These are phyloP conservation scores for Hirundichthys speculiger DNA, from an alignment of 2,113 vertebrate genomes.

Conservation along the genomic window DNA sequence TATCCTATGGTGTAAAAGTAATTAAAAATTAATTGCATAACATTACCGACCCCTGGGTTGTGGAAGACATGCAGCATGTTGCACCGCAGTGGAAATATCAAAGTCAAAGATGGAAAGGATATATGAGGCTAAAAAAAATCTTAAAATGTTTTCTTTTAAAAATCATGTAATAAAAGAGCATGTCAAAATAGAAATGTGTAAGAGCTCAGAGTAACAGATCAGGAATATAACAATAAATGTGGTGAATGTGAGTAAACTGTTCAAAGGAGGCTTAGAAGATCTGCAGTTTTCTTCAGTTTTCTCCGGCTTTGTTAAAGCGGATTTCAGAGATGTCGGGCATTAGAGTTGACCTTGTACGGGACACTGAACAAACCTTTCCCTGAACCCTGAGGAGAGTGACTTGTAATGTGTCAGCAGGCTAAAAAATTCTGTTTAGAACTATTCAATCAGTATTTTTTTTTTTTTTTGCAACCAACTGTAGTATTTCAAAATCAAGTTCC, in stretches of 20 bases:
- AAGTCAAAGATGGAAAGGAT: neutral
- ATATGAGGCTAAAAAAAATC: neutral
- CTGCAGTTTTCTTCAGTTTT: neutral
- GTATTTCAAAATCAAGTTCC: neutral
- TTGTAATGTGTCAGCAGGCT: constrained; percentile 2
- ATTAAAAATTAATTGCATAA: too few relatives aligned
- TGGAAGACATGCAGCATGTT: too few relatives aligned
- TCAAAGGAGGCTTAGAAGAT: neutral
- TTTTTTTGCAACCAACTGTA: too few relatives aligned
- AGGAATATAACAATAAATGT: too few relatives aligned
- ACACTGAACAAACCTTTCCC: too few relatives aligned
- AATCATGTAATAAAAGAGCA: neutral
- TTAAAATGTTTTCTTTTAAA: neutral
- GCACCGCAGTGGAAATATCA: too few relatives aligned
- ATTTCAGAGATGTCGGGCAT: too few relatives aligned
- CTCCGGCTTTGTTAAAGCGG: neutral
- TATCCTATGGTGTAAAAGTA: too few relatives aligned
- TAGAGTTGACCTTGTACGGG: too few relatives aligned
- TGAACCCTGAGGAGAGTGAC: neutral
- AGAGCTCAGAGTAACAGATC: too few relatives aligned
- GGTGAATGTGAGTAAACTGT: neutral
- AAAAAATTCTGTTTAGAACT: neutral
- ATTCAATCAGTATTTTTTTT: neutral
- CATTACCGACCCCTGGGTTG: too few relatives aligned
- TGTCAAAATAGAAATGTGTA: too few relatives aligned